Base-by-base conservation (phyloP, 2,888 invertebrate genomes). In the Acanthosepion esculentum region DNA sequence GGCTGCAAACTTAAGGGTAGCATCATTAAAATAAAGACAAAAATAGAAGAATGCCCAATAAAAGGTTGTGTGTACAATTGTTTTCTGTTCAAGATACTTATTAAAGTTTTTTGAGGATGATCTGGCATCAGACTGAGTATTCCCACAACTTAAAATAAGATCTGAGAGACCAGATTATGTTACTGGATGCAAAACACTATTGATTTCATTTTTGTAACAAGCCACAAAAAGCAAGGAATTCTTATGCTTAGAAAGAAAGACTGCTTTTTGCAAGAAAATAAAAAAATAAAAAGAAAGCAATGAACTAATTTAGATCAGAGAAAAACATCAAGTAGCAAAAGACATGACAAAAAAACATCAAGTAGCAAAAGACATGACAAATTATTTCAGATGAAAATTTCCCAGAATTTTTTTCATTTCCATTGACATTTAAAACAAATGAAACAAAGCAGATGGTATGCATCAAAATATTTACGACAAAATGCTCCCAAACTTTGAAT, bases 371-470 rank as follows among this genome's bases (percentile, higher is more conserved):
- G 18, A n/a, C n/a, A 78, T n/a, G n/a, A 78, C 78, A n/a, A 78
- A 78, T 78, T n/a, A 78, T 78, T 33, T n/a, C n/a, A 78, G 78
- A 78, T 78, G 78, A 78, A 78, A n/a, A 78, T 78, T 78, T 78
- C 33, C 12, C 78, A 78, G n/a, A 4, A 78, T 15, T 78, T 78
- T 41, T 78, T 78, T 78, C n/a, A 78, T 78, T 78, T 78, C 78
- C 78, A 78, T 78, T 78, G 78, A 78, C 78, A 78, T 78, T 78
- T 78, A 78, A 41, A 78, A 10, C 33, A 78, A n/a, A 78, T 78
- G 78, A 78, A 78, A 78, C 78, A n/a, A 78, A 78, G n/a, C 78
- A 78, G 78, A 78, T 78, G 78, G 78, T n/a, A 33, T 12, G 33
- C n/a, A 78, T n/a, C 18, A 33, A 78, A 78, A 33, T 78, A 78